Base-by-base conservation (phyloP, 2,888 invertebrate genomes). In the Auanema freiburgensis region DNA sequence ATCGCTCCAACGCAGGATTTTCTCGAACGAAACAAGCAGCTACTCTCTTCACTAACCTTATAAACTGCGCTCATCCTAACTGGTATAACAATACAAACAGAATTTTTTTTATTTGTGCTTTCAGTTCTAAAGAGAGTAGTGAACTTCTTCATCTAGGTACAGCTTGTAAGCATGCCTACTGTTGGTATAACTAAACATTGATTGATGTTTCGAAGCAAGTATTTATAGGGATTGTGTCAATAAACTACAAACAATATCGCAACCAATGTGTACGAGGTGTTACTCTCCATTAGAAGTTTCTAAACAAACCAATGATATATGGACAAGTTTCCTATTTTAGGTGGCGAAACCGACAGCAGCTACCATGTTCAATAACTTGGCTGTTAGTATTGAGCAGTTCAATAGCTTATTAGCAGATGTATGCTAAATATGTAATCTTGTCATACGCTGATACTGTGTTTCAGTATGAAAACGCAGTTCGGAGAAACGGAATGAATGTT, bases 161-260 rank as follows among this genome's bases (percentile, higher is more conserved):
- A 0, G 66, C 67, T 0, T 72, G 72, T 50, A 66, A 67, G 40
- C 70, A 72, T 61, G 72, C 65, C 6, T 65, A 65, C 43, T 72
- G 72, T 41, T 72, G 72, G 72, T 68, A 50, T 33, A 5, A n/a
- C 49, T 53, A 46, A 46, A 46, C 3, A 3, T 25, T 59, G 33
- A 5, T 46, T 46, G 46, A 46, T 46, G 10, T 10, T 18, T 46
- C 4, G 46, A 46, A 46, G 10, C 6, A 3, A 6, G 46, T 46
- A 46, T 23, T 46, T 60, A 42, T 33, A 60, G 60, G 60, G 42
- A 42, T 24, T 60, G 60, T 44, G 41, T 60, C 16, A 60, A 60
- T 41, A 16, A 24, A 10, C 18, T 60, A 18, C 16, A 25, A 33
- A 12, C 10, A 25, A 21, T 25, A 44, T 16, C 23, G 3, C 16